A percentile compares a stretch with the other conserved stretches of the same genome.
Conservation (phyloP, 53 echinoderm and acorn worm species). For the Zoroaster sp. region DNA sequence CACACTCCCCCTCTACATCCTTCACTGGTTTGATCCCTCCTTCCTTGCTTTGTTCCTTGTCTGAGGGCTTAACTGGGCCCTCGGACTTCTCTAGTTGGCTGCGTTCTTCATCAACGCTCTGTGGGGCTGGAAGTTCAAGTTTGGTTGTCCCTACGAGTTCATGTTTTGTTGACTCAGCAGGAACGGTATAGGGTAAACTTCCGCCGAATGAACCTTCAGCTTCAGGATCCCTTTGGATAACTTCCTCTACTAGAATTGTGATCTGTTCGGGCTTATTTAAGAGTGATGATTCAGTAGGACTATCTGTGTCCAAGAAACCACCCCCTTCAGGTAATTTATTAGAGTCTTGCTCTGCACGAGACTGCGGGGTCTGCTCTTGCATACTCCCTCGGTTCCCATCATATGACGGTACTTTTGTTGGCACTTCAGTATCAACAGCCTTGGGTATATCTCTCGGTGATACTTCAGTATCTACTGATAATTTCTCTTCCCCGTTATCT, state of each 20-base stretch:
- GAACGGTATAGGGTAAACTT: not conserved
- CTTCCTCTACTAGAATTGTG: constrained; percentile 32
- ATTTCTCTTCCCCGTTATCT: not conserved
- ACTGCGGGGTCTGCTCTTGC: not conserved
- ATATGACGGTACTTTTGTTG: not conserved
- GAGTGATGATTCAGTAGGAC: not conserved
- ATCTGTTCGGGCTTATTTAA: constrained; percentile 24
- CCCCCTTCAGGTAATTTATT: not conserved
- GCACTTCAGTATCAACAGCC: not conserved
- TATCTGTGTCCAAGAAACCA: not conserved
- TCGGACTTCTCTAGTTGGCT: not conserved
- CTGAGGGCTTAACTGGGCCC: not conserved
- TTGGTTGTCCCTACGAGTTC: not conserved
- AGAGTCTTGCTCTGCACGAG: not conserved
- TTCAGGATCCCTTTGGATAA: constrained; percentile 19
- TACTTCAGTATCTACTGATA: not conserved
- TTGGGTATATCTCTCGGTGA: not conserved
- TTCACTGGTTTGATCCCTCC: not conserved
- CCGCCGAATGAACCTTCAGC: not conserved
- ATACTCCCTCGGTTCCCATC: not conserved
- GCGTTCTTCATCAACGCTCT: not conserved
- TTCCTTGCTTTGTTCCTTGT: constrained; percentile 10
- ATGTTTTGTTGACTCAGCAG: not conserved
- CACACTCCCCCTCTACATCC: constrained; percentile 23
- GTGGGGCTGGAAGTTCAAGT: not conserved